Percentiles rank a stretch among this genome's conserved stretches.
Evolutionary conservation across 2,888 invertebrate genomes (phyloP).

Genomic region (Agrochola lota): DNA sequence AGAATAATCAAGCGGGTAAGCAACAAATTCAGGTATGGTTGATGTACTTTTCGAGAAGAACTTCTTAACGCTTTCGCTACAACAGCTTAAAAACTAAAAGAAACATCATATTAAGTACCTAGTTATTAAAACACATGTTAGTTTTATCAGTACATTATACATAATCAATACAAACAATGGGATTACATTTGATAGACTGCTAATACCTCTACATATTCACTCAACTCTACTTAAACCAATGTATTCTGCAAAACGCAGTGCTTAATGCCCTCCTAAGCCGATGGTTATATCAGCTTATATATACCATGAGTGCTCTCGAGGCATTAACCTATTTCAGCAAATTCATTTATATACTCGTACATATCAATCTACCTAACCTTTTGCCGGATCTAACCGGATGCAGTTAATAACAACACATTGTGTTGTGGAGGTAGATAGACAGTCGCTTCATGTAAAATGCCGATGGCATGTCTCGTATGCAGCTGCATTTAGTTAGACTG

Average conservation of each 20-base stretch:
- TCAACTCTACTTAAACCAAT: neutral
- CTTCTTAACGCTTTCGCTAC: neutral
- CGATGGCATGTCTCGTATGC: no score
- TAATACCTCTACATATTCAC: neutral
- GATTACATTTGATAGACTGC: neutral
- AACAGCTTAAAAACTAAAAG: neutral
- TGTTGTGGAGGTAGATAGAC: no score
- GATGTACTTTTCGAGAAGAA: neutral
- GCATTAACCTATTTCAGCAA: constrained; percentile 11
- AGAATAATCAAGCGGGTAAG: neutral
- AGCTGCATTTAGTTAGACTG: no score
- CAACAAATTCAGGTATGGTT: neutral
- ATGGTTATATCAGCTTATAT: neutral
- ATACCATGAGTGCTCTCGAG: neutral
- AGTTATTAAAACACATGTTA: neutral
- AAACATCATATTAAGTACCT: neutral
- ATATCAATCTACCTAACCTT: no score
- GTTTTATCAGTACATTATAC: neutral
- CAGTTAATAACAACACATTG: no score
- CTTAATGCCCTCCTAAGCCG: neutral
- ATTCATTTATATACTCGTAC: neutral
- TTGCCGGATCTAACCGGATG: no score
- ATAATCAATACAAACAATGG: neutral
- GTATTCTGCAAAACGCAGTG: neutral
- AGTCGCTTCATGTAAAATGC: no score